Conservation (phyloP, 2,888 invertebrate species). For the Dorcus hopei region DNA sequence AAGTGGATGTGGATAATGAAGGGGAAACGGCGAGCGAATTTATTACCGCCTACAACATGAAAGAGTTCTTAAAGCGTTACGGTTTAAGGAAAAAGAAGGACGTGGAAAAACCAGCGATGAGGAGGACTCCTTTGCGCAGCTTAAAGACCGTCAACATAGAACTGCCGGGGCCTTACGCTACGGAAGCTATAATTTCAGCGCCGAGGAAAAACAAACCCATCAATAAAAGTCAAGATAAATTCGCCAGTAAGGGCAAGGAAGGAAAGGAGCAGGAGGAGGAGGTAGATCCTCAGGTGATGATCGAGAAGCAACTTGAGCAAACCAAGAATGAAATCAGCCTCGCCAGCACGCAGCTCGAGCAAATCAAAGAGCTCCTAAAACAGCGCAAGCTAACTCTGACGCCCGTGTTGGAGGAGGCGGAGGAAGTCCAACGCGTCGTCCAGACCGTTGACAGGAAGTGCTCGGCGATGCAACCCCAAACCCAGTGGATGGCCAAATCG, state of each 20-base stretch:
- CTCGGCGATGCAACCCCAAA: conserved; percentile 8
- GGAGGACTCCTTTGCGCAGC: conserved; percentile 16
- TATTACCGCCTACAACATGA: not conserved
- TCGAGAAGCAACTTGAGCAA: conserved; percentile 21
- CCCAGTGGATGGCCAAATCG: conserved; percentile 5
- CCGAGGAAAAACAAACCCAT: conserved; percentile 7
- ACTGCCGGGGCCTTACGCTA: conserved; percentile 11
- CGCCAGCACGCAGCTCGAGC: conserved; percentile 28
- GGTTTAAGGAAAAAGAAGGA: conserved; percentile 2
- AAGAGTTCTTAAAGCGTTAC: conserved; percentile 9
- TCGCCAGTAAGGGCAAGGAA: conserved; percentile 1
- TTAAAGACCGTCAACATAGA: conserved; percentile 22
- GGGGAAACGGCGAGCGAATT: not conserved
- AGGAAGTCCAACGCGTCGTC: not conserved
- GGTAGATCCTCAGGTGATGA: not conserved
- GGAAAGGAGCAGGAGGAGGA: not conserved
- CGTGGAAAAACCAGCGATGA: conserved; percentile 11
- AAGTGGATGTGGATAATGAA: not conserved
- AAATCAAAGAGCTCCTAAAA: conserved; percentile 25
- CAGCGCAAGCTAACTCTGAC: conserved; percentile 4
- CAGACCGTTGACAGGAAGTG: conserved; percentile 7
- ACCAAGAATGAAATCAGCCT: conserved; percentile 27
- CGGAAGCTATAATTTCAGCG: conserved; percentile 13
- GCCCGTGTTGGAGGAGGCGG: conserved; percentile 10
- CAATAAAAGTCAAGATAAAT: not conserved